Percentiles rank a stretch among this genome's conserved stretches.
Evolutionary conservation across 2,888 invertebrate species (phyloP).

Genomic region (Chymomyza caudatula): DNA sequence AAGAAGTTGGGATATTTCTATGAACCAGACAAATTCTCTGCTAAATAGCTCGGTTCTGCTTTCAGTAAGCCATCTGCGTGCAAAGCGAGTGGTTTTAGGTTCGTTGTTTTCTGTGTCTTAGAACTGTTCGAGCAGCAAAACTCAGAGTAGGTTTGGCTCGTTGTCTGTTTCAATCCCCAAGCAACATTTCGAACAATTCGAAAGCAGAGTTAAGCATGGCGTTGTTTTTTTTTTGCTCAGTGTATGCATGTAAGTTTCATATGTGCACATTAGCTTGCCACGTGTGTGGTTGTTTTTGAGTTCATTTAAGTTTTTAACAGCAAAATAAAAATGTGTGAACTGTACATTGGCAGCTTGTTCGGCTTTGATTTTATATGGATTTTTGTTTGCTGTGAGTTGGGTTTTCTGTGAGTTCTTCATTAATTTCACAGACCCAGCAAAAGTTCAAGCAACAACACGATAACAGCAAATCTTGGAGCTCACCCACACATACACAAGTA

Average conservation of each 20-base stretch:
- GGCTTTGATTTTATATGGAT: not conserved
- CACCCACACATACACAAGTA: no score
- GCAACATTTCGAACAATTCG: no score
- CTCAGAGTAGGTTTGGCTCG: no score
- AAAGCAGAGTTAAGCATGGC: no score
- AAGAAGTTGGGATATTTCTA: no score
- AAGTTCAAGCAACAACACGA: conserved; percentile 50
- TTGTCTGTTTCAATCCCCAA: no score
- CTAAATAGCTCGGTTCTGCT: no score
- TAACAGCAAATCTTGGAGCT: conserved; percentile 41
- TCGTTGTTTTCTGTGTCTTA: no score
- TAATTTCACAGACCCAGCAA: conserved; percentile 27
- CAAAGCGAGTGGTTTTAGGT: no score
- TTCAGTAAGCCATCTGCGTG: no score
- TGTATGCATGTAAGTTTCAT: not conserved
- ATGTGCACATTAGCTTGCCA: not conserved
- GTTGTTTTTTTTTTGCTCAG: not conserved
- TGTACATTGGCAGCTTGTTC: not conserved
- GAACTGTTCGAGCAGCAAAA: no score
- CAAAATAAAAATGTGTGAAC: not conserved
- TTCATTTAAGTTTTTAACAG: not conserved
- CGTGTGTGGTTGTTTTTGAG: not conserved
- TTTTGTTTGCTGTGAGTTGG: not conserved
- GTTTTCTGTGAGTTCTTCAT: not conserved
- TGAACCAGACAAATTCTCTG: no score